These are phyloP conservation scores for Eupelmus urozonus DNA, from an alignment of 2,888 invertebrate genomes.

Conservation along the genomic window DNA sequence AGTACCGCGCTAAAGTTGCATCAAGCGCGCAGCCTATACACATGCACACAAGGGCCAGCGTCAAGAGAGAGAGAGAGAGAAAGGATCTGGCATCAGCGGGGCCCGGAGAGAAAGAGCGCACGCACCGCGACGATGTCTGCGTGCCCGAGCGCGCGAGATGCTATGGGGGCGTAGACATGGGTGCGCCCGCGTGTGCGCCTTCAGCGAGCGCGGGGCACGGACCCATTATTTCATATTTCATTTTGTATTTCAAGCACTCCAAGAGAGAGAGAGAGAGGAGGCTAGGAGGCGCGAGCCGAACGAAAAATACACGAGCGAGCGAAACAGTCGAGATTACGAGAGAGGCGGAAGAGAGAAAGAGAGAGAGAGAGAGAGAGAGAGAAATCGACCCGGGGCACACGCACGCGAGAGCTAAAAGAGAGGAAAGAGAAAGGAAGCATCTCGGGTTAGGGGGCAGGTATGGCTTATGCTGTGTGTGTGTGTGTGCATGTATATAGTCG, in stretches of 20 bases:
- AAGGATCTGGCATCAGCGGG: conserved; percentile 2
- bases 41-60: too few species aligned
- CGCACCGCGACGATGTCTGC: too few species aligned
- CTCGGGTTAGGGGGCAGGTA: conserved; percentile 42
- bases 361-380: conserved; percentile 26
- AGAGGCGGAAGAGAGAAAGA: conserved; percentile 56
- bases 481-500: too few species aligned
- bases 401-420: conserved; percentile 29
- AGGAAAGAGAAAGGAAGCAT: conserved; percentile 57
- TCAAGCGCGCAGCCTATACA: neutral
- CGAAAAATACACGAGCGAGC: conserved; percentile 27
- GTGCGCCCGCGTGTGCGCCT: conserved; percentile 75
- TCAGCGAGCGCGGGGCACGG: conserved; percentile 69
- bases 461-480: too few species aligned
- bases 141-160: conserved; percentile 48
- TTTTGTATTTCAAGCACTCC: conserved; percentile 72
- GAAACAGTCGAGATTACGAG: conserved; percentile 55
- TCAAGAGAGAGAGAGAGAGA: conserved; percentile 26
- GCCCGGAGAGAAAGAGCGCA: neutral
- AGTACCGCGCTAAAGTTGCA: conserved; percentile 2
- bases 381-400: conserved; percentile 45
- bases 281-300: conserved; percentile 48
- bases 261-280: conserved; percentile 13
- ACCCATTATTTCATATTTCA: conserved; percentile 78
- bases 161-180: conserved; percentile 77